Base-by-base conservation (phyloP, 1,140 invertebrate genomes). In the Drosophila serrata region DNA sequence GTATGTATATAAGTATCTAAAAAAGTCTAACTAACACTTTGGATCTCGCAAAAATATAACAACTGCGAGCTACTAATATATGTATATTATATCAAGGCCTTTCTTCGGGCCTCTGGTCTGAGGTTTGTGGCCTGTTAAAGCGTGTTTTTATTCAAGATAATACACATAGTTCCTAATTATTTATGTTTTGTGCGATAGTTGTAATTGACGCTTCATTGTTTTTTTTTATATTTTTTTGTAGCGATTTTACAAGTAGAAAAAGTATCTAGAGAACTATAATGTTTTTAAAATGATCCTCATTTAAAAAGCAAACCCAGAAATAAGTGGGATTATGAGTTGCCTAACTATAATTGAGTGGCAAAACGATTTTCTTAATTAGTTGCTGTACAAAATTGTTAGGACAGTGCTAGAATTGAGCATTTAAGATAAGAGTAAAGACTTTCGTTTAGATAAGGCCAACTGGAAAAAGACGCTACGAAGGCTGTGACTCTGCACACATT, bases 371-470 rank as follows among this genome's bases (percentile, higher is more conserved):
- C 59, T 46, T n/a, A 55, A 12, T 55, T 40, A n/a, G 37, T 40
- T 64, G 39, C 59, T 43, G 29, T 61, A 61, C 29, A 64, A 27
- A 27, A 62, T 45, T 8, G 8, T 19, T 60, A 60, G 61, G 39
- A 42, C 61, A 60, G 46, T 24, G 37, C 45, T 68, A 33, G 13
- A 27, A 33, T 46, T 68, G 24, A 70, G 64, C 63, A 7, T 40
- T 48, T 48, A 19, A 33, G 43, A 67, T 24, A 67, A 67, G 35
- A 68, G 48, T 13, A 29, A 43, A 35, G 37, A 69, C 65, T 51
- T 53, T 53, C 51, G 33, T 53, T 67, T 4, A 48, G 68, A 49
- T 72, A 72, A 72, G 68, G 68, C 68, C 43, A 59, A 72, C 43
- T 58, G 68, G 42, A 72, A 70, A 72, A 4, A 46, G 49, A 69